Conservation (phyloP, 2,113 vertebrate genomes). For the Anser brachyrhynchus region DNA sequence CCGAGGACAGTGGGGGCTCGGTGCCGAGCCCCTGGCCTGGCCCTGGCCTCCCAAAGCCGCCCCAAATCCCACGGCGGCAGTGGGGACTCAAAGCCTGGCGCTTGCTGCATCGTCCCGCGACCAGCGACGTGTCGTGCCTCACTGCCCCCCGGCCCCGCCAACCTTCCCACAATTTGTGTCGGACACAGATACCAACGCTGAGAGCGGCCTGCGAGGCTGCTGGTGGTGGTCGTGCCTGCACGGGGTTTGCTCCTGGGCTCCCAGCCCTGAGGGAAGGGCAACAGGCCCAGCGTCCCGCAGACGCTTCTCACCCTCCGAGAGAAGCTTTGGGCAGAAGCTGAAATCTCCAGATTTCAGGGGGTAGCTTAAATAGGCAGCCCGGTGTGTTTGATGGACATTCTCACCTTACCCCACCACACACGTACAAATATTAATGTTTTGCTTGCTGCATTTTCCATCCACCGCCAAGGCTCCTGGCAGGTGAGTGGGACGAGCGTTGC, state of each 20-base stretch:
- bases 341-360: background rate
- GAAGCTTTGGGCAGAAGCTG: background rate
- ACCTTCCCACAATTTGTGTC: background rate
- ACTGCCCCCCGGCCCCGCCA: background rate
- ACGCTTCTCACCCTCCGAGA: background rate
- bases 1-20: accelerated
- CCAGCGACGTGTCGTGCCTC: background rate
- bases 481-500: background rate
- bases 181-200: background rate
- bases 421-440: accelerated
- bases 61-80: background rate
- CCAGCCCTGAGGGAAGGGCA: background rate
- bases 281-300: background rate
- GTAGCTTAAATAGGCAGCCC: background rate
- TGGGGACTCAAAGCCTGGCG: background rate
- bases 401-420: background rate
- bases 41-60: background rate
- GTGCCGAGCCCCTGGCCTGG: no score
- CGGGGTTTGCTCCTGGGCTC: background rate
- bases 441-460: background rate
- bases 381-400: background rate
- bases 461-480: background rate
- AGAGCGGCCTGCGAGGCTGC: background rate
- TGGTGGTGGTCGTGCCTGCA: background rate
- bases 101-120: background rate